These are phyloP conservation scores for Periophthalmodon schlosseri DNA, from an alignment of 2,113 vertebrate species.

Conservation along the genomic window DNA sequence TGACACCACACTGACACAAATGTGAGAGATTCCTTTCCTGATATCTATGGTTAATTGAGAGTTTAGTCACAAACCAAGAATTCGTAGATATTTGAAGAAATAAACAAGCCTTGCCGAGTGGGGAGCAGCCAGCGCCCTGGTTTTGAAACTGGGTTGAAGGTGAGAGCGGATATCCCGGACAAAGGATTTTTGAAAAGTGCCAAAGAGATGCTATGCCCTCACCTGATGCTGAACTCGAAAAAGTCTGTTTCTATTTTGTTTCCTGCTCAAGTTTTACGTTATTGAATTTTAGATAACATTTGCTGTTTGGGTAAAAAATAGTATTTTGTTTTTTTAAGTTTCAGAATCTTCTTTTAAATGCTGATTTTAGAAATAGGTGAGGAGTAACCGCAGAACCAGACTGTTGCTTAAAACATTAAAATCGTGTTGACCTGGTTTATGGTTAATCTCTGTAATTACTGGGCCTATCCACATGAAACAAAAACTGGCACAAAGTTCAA, in stretches of 20 bases:
- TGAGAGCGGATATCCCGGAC: neutral
- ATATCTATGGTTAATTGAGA: constrained; percentile 23
- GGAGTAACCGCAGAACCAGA: neutral
- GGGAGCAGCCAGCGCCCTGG: neutral
- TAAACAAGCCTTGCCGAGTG: neutral
- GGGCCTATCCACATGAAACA: no score
- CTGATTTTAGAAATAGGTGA: neutral
- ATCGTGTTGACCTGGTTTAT: no score
- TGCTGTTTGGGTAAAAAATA: no score
- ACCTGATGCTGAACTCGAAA: neutral
- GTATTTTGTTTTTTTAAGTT: neutral
- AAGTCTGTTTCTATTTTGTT: neutral
- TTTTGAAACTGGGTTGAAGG: neutral
- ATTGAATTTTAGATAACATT: neutral
- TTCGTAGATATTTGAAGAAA: constrained; percentile 15
- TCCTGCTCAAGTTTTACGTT: neutral
- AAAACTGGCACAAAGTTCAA: no score
- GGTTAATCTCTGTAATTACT: no score
- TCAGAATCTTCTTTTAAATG: neutral
- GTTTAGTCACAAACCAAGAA: constrained; percentile 20
- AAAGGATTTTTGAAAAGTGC: neutral
- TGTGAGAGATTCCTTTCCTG: constrained; percentile 23
- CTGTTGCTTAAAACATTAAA: no score
- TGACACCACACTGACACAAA: constrained; percentile 32
- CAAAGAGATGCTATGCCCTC: neutral